These are phyloP conservation scores for Parnassius glacialis DNA, from an alignment of 2,888 invertebrate species.

Conservation along the genomic window DNA sequence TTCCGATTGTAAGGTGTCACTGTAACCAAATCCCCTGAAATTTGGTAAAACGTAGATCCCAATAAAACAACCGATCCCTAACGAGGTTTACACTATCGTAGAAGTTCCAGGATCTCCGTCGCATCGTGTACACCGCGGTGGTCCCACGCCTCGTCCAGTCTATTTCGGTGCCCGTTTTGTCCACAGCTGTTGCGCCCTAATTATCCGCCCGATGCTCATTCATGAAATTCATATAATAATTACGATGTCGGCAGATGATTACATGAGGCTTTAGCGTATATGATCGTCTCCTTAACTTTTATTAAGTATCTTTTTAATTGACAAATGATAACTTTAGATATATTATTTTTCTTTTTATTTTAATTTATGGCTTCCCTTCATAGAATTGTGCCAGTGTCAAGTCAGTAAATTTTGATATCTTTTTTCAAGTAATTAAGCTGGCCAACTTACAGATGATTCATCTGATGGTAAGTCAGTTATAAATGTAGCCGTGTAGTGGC, in stretches of 20 bases:
- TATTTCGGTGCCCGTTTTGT: constrained; percentile 42
- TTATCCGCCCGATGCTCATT: constrained; percentile 37
- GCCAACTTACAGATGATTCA: too few species aligned
- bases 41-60: neutral
- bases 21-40: neutral
- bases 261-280: too few species aligned
- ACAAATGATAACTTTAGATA: too few species aligned
- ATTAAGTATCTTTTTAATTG: neutral
- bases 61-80: constrained; percentile 1
- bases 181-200: constrained; percentile 40
- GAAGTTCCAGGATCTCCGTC: constrained; percentile 10
- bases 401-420: too few species aligned
- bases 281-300: neutral
- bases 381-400: too few species aligned
- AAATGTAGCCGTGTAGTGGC: too few species aligned
- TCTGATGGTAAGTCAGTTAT: too few species aligned
- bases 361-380: too few species aligned
- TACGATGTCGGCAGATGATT: constrained; percentile 23
- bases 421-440: too few species aligned
- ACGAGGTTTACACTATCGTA: constrained; percentile 1
- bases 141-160: constrained; percentile 38
- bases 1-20: neutral
- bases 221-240: constrained; percentile 33
- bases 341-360: too few species aligned
- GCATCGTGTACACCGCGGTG: constrained; percentile 36